A percentile compares a stretch with the other conserved stretches of the same genome.
Evolutionary conservation across 2,888 invertebrate species (phyloP).

Genomic region (Salticus scenicus): DNA sequence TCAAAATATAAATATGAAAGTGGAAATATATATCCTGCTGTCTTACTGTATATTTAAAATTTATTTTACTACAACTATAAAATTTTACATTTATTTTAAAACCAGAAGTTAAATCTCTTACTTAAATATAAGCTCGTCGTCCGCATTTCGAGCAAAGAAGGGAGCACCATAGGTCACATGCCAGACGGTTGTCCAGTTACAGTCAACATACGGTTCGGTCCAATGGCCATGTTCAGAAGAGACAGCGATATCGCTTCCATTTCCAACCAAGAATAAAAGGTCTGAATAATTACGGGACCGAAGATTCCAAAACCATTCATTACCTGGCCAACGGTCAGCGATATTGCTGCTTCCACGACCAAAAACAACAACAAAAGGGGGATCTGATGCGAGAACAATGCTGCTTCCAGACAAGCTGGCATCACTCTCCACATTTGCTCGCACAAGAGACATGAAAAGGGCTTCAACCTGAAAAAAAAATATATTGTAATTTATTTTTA

Average conservation of each 20-base stretch:
- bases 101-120: slow-evolving; percentile 14
- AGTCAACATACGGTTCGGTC: slow-evolving; percentile 67
- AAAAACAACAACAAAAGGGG: slow-evolving; percentile 11
- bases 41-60: too few species aligned
- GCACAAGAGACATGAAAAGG: slow-evolving; percentile 64
- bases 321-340: slow-evolving; percentile 44
- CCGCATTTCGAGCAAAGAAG: slow-evolving; percentile 41
- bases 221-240: slow-evolving; percentile 50
- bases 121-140: slow-evolving; percentile 58
- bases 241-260: slow-evolving; percentile 33
- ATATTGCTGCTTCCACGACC: slow-evolving; percentile 29
- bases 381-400: slow-evolving; percentile 55
- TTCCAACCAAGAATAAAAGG: slow-evolving; percentile 39
- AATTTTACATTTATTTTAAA: too few species aligned
- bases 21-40: too few species aligned
- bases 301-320: slow-evolving; percentile 57
- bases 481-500: too few species aligned
- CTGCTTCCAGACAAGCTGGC: slow-evolving; percentile 61
- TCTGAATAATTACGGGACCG: slow-evolving; percentile 45
- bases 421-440: slow-evolving; percentile 69
- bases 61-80: too few species aligned
- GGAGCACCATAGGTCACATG: slow-evolving; percentile 63
- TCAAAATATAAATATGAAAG: too few species aligned
- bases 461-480: slow-evolving; percentile 36
- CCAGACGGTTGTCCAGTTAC: slow-evolving; percentile 61